These are phyloP conservation scores for Hephaestus fuliginosus DNA, from an alignment of 2,797 vertebrate genomes.

Conservation along the genomic window DNA sequence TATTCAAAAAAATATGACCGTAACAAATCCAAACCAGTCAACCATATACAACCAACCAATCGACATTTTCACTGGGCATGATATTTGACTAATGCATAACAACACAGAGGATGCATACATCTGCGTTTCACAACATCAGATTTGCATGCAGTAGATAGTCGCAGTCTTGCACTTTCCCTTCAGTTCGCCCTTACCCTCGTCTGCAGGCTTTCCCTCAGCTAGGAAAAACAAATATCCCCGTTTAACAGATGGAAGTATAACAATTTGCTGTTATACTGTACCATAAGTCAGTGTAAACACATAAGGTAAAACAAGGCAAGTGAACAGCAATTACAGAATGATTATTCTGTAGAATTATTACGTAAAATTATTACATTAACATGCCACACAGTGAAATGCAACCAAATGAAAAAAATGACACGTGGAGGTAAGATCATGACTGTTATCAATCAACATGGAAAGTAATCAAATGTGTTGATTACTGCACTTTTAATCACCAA, in stretches of 20 bases:
- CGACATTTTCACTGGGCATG: conserved; percentile 4
- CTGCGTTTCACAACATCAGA: conserved; percentile 35
- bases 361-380: conserved; percentile 49
- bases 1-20: background rate
- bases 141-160: conserved; percentile 59
- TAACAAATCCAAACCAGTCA: conserved; percentile 5
- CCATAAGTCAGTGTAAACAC: conserved; percentile 55
- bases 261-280: conserved; percentile 58
- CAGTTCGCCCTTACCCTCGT: conserved; percentile 38
- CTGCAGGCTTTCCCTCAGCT: conserved; percentile 23
- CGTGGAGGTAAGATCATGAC: conserved; percentile 53
- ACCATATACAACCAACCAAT: background rate
- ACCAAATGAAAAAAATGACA: conserved; percentile 26
- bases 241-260: conserved; percentile 71
- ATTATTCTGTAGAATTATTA: conserved; percentile 50
- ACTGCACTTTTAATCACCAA: conserved; percentile 54
- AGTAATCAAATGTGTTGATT: conserved; percentile 69
- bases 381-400: conserved; percentile 62
- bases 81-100: conserved; percentile 23
- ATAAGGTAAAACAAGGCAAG: conserved; percentile 42
- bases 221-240: conserved; percentile 47
- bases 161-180: conserved; percentile 16
- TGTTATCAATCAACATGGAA: conserved; percentile 52
- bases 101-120: conserved; percentile 45
- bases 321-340: conserved; percentile 41